A percentile compares a stretch with the other conserved stretches of the same genome.
phyloP scores from a whole-genome alignment of 2,113 vertebrate genomes.

The Orthochromis malagaraziensis region DNA sequence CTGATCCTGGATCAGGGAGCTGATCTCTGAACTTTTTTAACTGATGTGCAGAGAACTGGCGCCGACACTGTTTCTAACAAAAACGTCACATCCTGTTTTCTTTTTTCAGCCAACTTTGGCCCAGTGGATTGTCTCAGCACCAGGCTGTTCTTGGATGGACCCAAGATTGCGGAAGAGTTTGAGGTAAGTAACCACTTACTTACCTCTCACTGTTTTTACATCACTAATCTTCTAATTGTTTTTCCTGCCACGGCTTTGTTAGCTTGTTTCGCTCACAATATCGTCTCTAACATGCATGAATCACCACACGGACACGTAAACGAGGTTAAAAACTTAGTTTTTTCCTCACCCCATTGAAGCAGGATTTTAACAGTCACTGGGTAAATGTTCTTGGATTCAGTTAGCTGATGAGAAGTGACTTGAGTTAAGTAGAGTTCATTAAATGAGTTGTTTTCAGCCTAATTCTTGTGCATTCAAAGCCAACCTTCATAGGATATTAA shows the following conservation, averaged over 20 bases:
- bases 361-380: background rate
- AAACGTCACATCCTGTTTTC: background rate
- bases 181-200: constrained; percentile 69
- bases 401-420: background rate
- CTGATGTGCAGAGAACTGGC: background rate
- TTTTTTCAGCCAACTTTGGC: constrained; percentile 68
- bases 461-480: background rate
- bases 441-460: background rate
- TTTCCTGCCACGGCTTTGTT: background rate
- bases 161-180: constrained; percentile 89
- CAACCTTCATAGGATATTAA: background rate
- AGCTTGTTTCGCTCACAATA: background rate
- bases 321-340: background rate
- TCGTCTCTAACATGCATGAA: background rate
- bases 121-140: constrained; percentile 87
- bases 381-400: background rate
- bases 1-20: background rate
- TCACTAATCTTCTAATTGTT: background rate
- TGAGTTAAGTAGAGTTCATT: background rate
- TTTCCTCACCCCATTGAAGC: accelerated
- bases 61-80: background rate
- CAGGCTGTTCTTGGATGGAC: constrained; percentile 89
- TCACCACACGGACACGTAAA: background rate
- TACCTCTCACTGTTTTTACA: background rate
- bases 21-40: background rate